Conservation (phyloP, 2,888 invertebrate species). For the Chirona hameri region DNA sequence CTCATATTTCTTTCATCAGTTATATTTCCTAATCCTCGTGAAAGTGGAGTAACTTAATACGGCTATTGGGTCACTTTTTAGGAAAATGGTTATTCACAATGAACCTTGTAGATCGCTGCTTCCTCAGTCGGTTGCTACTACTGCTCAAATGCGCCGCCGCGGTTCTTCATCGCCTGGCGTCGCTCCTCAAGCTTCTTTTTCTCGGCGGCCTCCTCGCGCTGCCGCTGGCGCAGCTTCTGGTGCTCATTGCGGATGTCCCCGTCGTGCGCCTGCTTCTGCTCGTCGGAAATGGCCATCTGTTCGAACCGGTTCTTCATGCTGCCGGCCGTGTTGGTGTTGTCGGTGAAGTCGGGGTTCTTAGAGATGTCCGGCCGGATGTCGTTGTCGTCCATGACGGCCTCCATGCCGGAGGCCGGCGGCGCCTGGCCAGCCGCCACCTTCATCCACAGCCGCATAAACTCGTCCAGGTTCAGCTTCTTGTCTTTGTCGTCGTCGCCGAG, state of each 20-base stretch:
- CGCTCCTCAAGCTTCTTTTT: not conserved
- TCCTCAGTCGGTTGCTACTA: not conserved
- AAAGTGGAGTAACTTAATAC: no score
- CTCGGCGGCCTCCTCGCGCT: not conserved
- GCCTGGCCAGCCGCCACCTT: not conserved
- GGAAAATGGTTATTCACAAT: no score
- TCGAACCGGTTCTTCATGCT: conserved; percentile 12
- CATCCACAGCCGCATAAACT: conserved; percentile 8
- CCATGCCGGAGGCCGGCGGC: not conserved
- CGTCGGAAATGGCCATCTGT: not conserved
- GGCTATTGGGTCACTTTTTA: no score
- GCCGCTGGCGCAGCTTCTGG: not conserved
- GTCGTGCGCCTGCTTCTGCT: not conserved
- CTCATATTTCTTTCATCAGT: no score
- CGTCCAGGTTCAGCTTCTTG: not conserved
- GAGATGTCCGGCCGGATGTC: conserved; percentile 6
- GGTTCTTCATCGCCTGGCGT: not conserved
- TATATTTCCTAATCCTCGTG: no score
- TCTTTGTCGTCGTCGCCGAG: conserved; percentile 3
- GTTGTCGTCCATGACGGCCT: not conserved
- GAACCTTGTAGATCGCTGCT: no score
- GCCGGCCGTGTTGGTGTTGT: not conserved
- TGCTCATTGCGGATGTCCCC: not conserved
- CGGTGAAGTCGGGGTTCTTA: conserved; percentile 1
- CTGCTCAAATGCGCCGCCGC: not conserved